Evolutionary conservation across 92 coral and sea anemone genomes (phyloP).

Genomic region (Porites lobata): DNA sequence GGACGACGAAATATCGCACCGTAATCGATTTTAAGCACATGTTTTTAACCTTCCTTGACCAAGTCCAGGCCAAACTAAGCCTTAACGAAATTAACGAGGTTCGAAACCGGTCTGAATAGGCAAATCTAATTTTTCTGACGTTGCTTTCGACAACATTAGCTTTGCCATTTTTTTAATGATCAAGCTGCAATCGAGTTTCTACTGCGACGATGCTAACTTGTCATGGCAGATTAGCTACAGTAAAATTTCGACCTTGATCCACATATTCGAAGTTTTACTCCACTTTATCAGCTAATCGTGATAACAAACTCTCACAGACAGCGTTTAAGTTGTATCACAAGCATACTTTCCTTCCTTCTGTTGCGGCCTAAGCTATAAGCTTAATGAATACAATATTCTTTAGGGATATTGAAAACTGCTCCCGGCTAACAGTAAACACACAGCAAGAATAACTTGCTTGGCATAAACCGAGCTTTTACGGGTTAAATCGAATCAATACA

Average conservation of each 20-base stretch:
- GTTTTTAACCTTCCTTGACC: not conserved
- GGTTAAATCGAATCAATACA: not conserved
- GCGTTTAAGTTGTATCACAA: not conserved
- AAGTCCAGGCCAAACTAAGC: not conserved
- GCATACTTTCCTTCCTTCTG: not conserved
- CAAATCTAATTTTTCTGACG: not conserved
- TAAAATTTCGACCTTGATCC: not conserved
- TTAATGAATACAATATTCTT: constrained; percentile 46
- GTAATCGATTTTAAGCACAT: not conserved
- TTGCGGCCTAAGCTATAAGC: not conserved
- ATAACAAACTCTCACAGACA: not conserved
- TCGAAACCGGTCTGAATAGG: not conserved
- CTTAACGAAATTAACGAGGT: not conserved
- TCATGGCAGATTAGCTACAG: constrained; percentile 2
- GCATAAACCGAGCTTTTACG: not conserved
- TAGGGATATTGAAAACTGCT: constrained; percentile 25
- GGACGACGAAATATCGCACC: constrained; percentile 2
- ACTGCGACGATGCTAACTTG: constrained; percentile 23
- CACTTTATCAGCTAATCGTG: not conserved
- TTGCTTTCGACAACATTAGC: not conserved
- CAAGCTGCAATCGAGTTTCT: not conserved
- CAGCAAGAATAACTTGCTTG: constrained; percentile 4
- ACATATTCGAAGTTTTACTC: not conserved
- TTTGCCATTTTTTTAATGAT: constrained; percentile 25
- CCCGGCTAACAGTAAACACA: constrained; percentile 28